A percentile compares a stretch with the other conserved stretches of the same genome.
These are phyloP conservation scores for Neopelma chrysocephalum DNA, from an alignment of 2,797 vertebrate species.

Conservation along the genomic window DNA sequence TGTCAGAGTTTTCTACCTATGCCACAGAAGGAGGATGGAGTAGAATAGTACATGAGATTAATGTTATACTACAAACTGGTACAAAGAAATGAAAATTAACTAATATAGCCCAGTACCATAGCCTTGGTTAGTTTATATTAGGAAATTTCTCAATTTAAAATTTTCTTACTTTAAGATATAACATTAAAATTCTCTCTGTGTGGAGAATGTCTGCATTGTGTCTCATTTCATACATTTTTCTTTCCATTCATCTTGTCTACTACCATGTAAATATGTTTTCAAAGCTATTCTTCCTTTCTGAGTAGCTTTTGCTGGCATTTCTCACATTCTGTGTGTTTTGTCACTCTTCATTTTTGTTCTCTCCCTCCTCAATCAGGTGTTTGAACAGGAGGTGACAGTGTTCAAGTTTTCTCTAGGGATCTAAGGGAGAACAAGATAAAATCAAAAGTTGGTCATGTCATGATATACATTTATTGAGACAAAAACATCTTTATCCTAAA, in stretches of 20 bases:
- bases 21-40: background rate
- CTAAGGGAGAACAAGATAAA: background rate
- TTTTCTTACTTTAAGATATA: background rate
- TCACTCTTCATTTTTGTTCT: slow-evolving; percentile 1
- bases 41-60: background rate
- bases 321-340: background rate
- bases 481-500: background rate
- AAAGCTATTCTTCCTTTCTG: background rate
- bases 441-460: slow-evolving; percentile 8
- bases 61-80: background rate
- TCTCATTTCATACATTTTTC: slow-evolving; percentile 28
- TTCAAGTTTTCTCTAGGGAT: slow-evolving; percentile 21
- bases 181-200: background rate
- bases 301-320: background rate
- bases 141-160: background rate
- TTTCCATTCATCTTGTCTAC: slow-evolving; percentile 23
- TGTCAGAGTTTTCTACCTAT: slow-evolving; percentile 2
- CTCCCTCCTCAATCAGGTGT: background rate
- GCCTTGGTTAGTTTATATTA: background rate
- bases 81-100: background rate
- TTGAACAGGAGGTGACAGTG: background rate
- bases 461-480: slow-evolving; percentile 20
- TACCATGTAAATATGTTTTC: background rate
- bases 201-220: background rate
- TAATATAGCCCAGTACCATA: background rate